Evolutionary conservation across 1,140 invertebrate genomes (phyloP).

Genomic region (Stegodyphus mimosarum): DNA sequence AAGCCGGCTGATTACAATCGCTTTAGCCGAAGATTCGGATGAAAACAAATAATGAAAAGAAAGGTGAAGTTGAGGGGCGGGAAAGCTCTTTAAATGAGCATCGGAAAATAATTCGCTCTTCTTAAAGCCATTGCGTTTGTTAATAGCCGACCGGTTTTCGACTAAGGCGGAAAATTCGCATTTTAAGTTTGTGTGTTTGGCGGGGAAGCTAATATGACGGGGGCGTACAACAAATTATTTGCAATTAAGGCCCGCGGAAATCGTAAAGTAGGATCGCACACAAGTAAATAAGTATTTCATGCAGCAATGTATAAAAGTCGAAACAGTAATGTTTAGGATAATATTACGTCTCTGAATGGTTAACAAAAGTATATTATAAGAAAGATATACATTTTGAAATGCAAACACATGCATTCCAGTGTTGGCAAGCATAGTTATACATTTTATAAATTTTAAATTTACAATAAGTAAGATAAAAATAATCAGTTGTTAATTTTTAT

Average conservation of each 20-base stretch:
- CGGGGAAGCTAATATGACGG: neutral
- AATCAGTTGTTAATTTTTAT: too few species aligned
- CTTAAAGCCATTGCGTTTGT: constrained; percentile 48
- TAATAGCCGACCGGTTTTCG: constrained; percentile 40
- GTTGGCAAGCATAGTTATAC: too few species aligned
- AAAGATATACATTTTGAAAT: too few species aligned
- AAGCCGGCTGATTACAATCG: constrained; percentile 43
- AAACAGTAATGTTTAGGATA: too few species aligned
- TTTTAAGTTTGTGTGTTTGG: constrained; percentile 26
- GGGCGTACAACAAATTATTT: constrained; percentile 29
- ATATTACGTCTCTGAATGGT: too few species aligned
- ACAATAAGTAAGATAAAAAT: too few species aligned
- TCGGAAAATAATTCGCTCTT: constrained; percentile 51
- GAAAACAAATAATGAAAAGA: constrained; percentile 32
- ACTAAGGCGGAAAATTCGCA: constrained; percentile 35
- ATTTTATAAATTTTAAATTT: too few species aligned
- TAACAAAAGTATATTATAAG: too few species aligned
- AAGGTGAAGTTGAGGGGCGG: neutral
- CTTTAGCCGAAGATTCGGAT: neutral
- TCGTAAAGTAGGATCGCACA: too few species aligned
- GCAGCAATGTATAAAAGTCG: too few species aligned
- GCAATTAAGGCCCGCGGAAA: constrained; percentile 2
- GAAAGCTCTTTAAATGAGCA: constrained; percentile 39
- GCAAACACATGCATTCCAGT: too few species aligned
- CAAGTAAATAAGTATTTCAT: too few species aligned